Base-by-base conservation (phyloP, 2,888 invertebrate species). In the Nephrotoma guestfalica region DNA sequence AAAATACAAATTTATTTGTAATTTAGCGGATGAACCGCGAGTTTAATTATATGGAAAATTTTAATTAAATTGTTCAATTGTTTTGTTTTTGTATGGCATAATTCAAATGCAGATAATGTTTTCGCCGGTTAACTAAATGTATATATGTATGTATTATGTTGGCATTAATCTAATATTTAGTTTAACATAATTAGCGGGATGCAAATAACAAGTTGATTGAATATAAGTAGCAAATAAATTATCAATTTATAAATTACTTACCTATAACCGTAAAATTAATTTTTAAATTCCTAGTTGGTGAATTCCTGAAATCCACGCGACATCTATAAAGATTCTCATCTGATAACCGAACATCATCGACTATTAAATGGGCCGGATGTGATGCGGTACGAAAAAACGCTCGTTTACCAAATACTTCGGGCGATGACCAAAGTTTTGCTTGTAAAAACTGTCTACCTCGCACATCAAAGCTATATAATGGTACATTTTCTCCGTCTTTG, bases 301-400 rank as follows among this genome's bases (percentile, higher is more conserved):
- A 95, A 90, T 95, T 94, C 87, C 94, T 93, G 90, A 95, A 95
- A 90, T 95, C 95, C 87, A 95, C 95, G 87, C 95, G 92, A 91
- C 95, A 95, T 87, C 95, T 92, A 90, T 95, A 95, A 88, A 94
- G 93, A 85, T 95, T 95, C 89, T 95, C 95, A 90, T 95, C 95
- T 71, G 92, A 90, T 87, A 93, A 90, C 88, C 93, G 92, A 86
- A 94, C 92, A 89, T 93, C 93, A 89, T 93, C 93, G 89, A 94
- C 93, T 90, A 96, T 96, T 45, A 97, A 92, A 15, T 96, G 94
- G 6, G 97, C 97, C 41, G 97, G 96, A 89, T 95, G 94, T 13
- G 96, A 94, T 57, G 96, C 94, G 6, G 95, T 95, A 86, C 96
- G 95, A 91, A 97, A 97, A 91, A 96, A 96, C 13, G 97, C 97